Conservation (phyloP, 92 coral and sea anemone genomes). For the Bergia sp. region DNA sequence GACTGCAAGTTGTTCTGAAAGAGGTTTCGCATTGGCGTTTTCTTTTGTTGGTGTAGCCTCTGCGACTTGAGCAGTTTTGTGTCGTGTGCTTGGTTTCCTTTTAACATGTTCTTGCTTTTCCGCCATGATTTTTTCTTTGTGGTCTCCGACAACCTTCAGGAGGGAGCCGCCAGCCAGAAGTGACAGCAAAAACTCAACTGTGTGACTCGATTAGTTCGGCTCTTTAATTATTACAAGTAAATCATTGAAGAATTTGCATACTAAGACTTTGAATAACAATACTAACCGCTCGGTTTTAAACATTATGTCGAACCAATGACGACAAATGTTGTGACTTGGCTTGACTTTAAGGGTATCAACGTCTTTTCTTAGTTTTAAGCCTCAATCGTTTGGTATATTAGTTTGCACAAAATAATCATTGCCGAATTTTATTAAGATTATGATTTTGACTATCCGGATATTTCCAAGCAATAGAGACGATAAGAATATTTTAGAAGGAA, state of each 20-base stretch:
- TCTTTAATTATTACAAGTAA: slow-evolving; percentile 12
- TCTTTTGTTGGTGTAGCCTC: background rate
- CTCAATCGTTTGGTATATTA: background rate
- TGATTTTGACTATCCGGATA: background rate
- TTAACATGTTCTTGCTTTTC: slow-evolving; percentile 4
- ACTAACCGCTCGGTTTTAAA: background rate
- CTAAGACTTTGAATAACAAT: background rate
- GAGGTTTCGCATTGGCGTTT: slow-evolving; percentile 7
- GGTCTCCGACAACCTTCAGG: background rate
- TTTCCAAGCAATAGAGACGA: background rate
- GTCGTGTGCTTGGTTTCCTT: background rate
- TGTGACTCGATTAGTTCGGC: background rate
- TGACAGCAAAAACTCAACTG: background rate
- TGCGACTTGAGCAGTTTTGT: slow-evolving; percentile 10
- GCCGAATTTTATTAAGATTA: background rate
- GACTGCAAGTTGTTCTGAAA: slow-evolving; percentile 43
- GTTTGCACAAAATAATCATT: background rate
- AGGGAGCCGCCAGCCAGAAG: background rate
- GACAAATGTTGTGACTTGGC: background rate
- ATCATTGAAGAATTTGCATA: background rate
- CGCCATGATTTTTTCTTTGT: slow-evolving; percentile 4
- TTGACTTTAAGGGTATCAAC: background rate
- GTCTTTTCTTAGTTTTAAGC: background rate
- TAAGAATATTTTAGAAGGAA: no score
- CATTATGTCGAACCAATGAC: background rate